Conservation (phyloP, 64 coral and sea anemone species). For the Hydrozoanthus tunicans region DNA sequence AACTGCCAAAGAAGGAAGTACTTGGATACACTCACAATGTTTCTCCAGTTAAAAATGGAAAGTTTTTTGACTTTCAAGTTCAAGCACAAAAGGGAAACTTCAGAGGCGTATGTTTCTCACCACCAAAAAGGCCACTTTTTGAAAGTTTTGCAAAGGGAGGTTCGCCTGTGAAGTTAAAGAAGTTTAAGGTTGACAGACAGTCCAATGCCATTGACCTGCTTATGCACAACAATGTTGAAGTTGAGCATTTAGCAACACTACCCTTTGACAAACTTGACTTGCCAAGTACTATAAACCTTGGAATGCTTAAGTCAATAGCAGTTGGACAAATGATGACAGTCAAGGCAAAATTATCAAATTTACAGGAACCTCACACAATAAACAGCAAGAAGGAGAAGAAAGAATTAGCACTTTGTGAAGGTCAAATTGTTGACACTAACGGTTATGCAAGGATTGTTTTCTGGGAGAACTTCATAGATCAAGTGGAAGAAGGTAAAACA, state of each 20-base stretch:
- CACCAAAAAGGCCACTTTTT: slow-evolving; percentile 61
- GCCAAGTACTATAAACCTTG: slow-evolving; percentile 59
- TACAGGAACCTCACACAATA: slow-evolving; percentile 11
- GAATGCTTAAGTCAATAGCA: slow-evolving; percentile 59
- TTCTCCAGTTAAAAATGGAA: slow-evolving; percentile 64
- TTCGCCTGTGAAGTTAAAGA: slow-evolving; percentile 59
- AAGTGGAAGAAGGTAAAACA: slow-evolving; percentile 47
- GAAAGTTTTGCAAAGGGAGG: background rate
- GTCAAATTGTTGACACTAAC: slow-evolving; percentile 26
- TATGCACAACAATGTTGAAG: slow-evolving; percentile 43
- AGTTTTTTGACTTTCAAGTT: slow-evolving; percentile 69
- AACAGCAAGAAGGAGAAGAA: slow-evolving; percentile 30
- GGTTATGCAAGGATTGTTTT: slow-evolving; percentile 60
- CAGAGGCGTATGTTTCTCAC: slow-evolving; percentile 67
- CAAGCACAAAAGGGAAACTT: slow-evolving; percentile 48
- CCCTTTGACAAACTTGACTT: slow-evolving; percentile 60
- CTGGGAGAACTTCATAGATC: slow-evolving; percentile 57
- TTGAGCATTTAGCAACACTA: slow-evolving; percentile 22
- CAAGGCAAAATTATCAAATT: slow-evolving; percentile 62
- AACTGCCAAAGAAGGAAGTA: slow-evolving; percentile 24
- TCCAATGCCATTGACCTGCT: slow-evolving; percentile 65
- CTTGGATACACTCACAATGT: slow-evolving; percentile 73
- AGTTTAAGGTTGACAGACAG: slow-evolving; percentile 53
- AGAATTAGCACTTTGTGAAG: slow-evolving; percentile 35
- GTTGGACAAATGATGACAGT: slow-evolving; percentile 58